Evolutionary conservation across 2,888 invertebrate genomes (phyloP).

Genomic region (Chymomyza fuscimana): DNA sequence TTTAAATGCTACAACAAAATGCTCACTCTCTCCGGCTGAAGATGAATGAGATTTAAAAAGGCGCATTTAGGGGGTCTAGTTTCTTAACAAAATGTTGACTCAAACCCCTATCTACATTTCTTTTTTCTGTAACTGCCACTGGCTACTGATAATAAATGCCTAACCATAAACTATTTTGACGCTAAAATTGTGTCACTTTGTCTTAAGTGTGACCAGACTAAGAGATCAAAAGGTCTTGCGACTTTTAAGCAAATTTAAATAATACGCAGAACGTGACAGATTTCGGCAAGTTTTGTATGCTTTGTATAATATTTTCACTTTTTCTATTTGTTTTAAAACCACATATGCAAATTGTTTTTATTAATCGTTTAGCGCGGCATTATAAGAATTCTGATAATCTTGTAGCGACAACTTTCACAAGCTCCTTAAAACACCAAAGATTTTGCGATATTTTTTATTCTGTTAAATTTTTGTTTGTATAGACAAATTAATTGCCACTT

Average conservation of each 20-base stretch:
- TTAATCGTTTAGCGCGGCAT: slow-evolving; percentile 15
- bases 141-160: background rate
- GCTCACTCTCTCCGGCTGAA: background rate
- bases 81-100: too few relatives aligned
- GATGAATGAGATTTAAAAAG: background rate
- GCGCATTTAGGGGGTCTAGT: too few relatives aligned
- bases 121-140: too few relatives aligned
- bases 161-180: background rate
- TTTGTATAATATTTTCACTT: slow-evolving; percentile 44
- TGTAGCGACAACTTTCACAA: slow-evolving; percentile 43
- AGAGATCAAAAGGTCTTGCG: background rate
- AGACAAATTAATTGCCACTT: background rate
- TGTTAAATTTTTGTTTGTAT: background rate
- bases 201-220: background rate
- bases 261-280: background rate
- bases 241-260: background rate
- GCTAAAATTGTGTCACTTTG: background rate
- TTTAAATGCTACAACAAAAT: background rate
- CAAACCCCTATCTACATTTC: too few relatives aligned
- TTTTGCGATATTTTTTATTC: background rate
- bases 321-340: slow-evolving; percentile 18
- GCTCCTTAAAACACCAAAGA: background rate
- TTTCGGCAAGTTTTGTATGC: background rate
- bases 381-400: slow-evolving; percentile 37
- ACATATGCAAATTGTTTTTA: slow-evolving; percentile 7